Evolutionary conservation across 2,113 vertebrate species (phyloP).

Genomic region (Nipponia nippon): DNA sequence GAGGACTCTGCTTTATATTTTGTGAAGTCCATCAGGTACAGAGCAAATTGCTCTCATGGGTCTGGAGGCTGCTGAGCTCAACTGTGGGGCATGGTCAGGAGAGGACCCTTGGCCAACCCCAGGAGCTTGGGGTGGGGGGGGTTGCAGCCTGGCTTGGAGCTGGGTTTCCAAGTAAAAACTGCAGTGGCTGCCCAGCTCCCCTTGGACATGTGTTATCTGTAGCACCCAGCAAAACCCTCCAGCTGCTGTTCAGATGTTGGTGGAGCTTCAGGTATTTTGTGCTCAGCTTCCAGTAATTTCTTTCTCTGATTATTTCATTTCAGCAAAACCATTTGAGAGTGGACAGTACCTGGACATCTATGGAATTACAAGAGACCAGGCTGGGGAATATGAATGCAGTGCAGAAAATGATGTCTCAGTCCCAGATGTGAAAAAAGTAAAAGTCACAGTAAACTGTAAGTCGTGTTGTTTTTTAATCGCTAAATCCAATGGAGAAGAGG

Average conservation of each 20-base stretch:
- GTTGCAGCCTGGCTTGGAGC: neutral
- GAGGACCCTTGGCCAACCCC: neutral
- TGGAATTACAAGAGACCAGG: slow-evolving; percentile 91
- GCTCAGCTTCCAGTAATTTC: neutral
- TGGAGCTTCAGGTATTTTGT: neutral
- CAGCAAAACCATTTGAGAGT: slow-evolving; percentile 92
- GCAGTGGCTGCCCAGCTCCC: neutral
- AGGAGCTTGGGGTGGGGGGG: neutral
- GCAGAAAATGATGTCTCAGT: slow-evolving; percentile 94
- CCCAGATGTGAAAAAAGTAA: slow-evolving; percentile 91
- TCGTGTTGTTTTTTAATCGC: neutral
- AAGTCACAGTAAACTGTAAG: slow-evolving; percentile 98
- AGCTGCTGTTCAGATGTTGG: neutral
- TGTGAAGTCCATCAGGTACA: neutral
- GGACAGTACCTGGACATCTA: slow-evolving; percentile 98
- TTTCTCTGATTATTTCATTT: neutral
- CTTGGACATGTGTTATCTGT: neutral
- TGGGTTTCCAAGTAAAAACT: neutral
- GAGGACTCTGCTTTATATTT: fast-evolving
- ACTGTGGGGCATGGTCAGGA: neutral
- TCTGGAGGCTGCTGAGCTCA: neutral
- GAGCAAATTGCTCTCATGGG: neutral
- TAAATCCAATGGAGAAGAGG: neutral
- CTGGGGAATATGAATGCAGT: slow-evolving; percentile 94
- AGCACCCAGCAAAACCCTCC: neutral